Base-by-base conservation (phyloP, 2,797 vertebrate species). In the Poliocrania exsul region DNA sequence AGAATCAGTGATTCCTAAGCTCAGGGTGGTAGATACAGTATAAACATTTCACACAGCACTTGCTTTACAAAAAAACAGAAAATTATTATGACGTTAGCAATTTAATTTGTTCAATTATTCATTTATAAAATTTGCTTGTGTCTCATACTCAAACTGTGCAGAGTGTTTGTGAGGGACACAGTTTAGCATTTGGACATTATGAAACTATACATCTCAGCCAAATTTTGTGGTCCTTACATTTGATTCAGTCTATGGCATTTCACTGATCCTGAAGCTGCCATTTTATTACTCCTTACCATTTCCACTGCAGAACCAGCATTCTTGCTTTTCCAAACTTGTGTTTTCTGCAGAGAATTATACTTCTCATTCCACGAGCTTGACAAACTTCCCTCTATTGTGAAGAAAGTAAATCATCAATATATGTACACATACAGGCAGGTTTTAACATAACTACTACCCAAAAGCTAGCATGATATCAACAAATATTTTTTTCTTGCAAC, bases 301-400 rank as follows among this genome's bases (percentile, higher is more conserved):
- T 99, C 99, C 98, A 99, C 98, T 75, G 98, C 97, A 86, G 98
- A 96, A 89, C 98, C 97, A 89, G 98, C 97, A 96, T 98, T 99
- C 82, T 98, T 98, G 97, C 98, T 98, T 97, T 99, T 98, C 97
- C 99, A 99, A 97, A 98, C 98, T 81, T 99, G 99, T 66, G 99
- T 98, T 98, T 99, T 99, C 86, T 99, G 98, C 90, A 99, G 98
- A 72, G 98, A 98, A 97, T 97, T 99, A 96, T 99, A 99, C 92
- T 99, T 99, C 97, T 99, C 99, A 99, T 99, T 99, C 98, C 99
- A 98, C 23, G 99, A 98, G 97, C 98, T 99, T 83, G 99, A 99
- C 97, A 99, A 98, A 97, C 99, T 99, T 97, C 99, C 99, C 93
- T 99, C 99, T 99, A 97, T 96, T 88, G 51, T 96, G 95, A 82